Conservation (phyloP, 2,888 invertebrate species). For the Orthosia cruda region DNA sequence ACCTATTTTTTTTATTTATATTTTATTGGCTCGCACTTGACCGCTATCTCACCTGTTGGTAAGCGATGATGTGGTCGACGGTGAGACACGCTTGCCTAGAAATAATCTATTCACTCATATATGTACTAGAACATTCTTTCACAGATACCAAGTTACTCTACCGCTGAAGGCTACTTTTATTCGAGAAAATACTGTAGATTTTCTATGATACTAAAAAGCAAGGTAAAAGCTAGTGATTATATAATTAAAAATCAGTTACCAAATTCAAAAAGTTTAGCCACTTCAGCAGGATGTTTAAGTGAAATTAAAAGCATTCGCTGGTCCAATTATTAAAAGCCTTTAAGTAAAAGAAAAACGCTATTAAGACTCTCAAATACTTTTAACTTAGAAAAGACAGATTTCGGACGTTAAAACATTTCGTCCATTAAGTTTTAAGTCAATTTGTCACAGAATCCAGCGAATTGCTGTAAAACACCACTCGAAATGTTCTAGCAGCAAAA, state of each 20-base stretch:
- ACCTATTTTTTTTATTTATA: too few species aligned
- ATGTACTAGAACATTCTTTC: too few species aligned
- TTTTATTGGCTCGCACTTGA: too few species aligned
- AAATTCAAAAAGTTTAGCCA: background rate
- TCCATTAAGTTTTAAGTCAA: slow-evolving; percentile 55
- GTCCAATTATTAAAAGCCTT: slow-evolving; percentile 29
- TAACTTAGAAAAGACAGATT: slow-evolving; percentile 53
- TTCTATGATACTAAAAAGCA: too few species aligned
- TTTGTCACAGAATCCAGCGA: slow-evolving; percentile 55
- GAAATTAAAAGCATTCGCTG: slow-evolving; percentile 11
- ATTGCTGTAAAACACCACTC: slow-evolving; percentile 60
- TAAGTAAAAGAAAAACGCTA: slow-evolving; percentile 34
- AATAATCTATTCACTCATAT: too few species aligned
- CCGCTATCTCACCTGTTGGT: too few species aligned
- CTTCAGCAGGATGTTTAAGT: background rate
- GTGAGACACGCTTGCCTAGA: too few species aligned
- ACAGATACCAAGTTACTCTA: too few species aligned
- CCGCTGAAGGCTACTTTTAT: too few species aligned
- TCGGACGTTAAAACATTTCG: slow-evolving; percentile 42
- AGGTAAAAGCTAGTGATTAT: background rate
- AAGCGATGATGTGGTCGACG: too few species aligned
- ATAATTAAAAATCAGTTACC: background rate
- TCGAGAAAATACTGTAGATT: too few species aligned
- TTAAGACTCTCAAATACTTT: slow-evolving; percentile 32
- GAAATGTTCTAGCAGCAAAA: slow-evolving; percentile 65